phyloP scores from a whole-genome alignment of 2,113 vertebrate genomes.

The Motacilla alba region DNA sequence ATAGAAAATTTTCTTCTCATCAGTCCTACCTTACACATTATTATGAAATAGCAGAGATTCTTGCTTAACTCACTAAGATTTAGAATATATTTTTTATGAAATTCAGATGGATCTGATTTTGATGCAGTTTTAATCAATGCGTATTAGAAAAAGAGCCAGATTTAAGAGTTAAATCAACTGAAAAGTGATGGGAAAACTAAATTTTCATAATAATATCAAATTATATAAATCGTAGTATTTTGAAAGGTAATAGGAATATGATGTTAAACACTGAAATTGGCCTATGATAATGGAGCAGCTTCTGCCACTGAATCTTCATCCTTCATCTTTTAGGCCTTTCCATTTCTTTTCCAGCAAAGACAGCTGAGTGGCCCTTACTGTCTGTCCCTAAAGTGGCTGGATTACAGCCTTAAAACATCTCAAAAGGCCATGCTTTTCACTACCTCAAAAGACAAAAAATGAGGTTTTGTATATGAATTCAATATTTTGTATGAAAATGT shows the following conservation, averaged over 20 bases:
- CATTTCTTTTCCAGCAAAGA: background rate
- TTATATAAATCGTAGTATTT: background rate
- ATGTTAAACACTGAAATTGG: background rate
- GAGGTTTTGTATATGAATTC: slow-evolving; percentile 4
- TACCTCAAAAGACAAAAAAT: background rate
- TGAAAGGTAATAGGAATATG: background rate
- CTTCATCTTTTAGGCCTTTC: background rate
- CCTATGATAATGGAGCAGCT: background rate
- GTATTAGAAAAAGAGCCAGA: background rate
- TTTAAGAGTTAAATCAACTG: background rate
- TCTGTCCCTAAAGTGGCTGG: background rate
- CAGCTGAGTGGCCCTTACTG: background rate
- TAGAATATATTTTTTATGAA: background rate
- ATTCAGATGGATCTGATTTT: background rate
- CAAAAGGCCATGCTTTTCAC: background rate
- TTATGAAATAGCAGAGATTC: background rate
- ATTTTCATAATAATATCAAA: background rate
- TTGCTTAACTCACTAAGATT: background rate
- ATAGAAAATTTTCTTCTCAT: background rate
- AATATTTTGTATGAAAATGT: slow-evolving; percentile 45
- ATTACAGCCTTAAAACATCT: background rate
- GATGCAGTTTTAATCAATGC: background rate
- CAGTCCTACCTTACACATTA: background rate
- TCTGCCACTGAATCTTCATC: background rate
- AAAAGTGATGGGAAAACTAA: background rate